phyloP scores from a whole-genome alignment of 2,888 invertebrate species.

The Tachystola acroxantha region DNA sequence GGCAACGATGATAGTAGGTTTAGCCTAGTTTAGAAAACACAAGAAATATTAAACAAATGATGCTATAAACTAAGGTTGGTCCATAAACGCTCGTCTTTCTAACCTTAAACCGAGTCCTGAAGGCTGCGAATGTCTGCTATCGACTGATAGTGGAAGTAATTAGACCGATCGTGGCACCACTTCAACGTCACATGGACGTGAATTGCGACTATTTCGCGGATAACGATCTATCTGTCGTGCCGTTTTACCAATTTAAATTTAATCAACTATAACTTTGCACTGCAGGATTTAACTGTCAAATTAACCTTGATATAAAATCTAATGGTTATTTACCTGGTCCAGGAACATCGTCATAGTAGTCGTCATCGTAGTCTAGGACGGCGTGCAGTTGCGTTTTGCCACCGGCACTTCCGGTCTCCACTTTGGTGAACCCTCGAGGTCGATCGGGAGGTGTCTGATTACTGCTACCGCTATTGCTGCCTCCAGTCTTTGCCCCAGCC shows the following conservation, averaged over 20 bases:
- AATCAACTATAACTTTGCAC: slow-evolving; percentile 25
- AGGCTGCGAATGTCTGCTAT: slow-evolving; percentile 31
- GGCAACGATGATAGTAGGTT: no score
- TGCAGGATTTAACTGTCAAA: slow-evolving; percentile 32
- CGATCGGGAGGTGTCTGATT: slow-evolving; percentile 64
- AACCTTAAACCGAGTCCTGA: slow-evolving; percentile 14
- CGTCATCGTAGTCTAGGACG: slow-evolving; percentile 83
- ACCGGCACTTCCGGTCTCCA: slow-evolving; percentile 74
- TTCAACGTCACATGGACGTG: slow-evolving; percentile 24
- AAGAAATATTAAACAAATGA: no score
- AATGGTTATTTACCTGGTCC: slow-evolving; percentile 57
- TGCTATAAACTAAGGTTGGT: no score
- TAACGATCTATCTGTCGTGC: slow-evolving; percentile 29
- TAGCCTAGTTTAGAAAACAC: no score
- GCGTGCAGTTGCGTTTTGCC: slow-evolving; percentile 84
- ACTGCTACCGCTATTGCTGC: slow-evolving; percentile 54
- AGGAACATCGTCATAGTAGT: slow-evolving; percentile 81
- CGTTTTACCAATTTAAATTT: slow-evolving; percentile 25
- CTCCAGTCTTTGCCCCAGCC: slow-evolving; percentile 67
- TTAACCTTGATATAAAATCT: slow-evolving; percentile 8
- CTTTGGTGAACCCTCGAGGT: slow-evolving; percentile 82
- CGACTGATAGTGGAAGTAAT: slow-evolving; percentile 48
- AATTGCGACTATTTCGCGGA: slow-evolving; percentile 25
- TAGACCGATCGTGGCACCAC: slow-evolving; percentile 35
- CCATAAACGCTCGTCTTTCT: slow-evolving; percentile 7